Conservation (phyloP, 2,113 vertebrate species). For the Lophochroa leadbeateri region DNA sequence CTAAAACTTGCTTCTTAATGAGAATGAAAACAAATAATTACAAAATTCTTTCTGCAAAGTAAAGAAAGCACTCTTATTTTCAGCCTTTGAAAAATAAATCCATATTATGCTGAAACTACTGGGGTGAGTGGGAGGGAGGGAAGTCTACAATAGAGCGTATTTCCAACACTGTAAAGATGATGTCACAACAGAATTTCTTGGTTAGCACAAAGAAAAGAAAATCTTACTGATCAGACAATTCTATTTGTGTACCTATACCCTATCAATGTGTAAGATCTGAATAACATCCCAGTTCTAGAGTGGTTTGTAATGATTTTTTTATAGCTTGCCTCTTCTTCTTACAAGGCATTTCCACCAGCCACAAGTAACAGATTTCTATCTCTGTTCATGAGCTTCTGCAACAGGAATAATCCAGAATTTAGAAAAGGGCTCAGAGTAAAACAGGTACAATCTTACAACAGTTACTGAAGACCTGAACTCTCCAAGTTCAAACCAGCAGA, state of each 20-base stretch:
- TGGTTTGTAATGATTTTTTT: neutral
- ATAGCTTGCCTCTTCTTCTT: neutral
- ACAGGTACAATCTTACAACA: neutral
- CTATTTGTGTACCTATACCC: neutral
- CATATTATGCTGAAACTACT: neutral
- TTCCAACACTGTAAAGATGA: slow-evolving; percentile 21
- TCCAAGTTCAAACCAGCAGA: neutral
- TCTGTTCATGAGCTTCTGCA: neutral
- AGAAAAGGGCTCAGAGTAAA: neutral
- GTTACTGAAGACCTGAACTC: neutral
- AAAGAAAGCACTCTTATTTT: neutral
- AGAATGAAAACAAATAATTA: slow-evolving; percentile 49
- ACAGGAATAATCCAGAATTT: neutral
- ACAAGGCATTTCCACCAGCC: neutral
- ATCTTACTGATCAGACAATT: neutral
- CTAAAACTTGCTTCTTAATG: neutral
- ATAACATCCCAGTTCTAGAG: neutral
- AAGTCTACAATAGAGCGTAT: neutral
- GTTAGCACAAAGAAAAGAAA: slow-evolving; percentile 29
- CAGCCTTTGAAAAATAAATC: slow-evolving; percentile 18
- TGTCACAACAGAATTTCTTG: neutral
- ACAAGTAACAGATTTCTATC: neutral
- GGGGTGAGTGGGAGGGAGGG: neutral
- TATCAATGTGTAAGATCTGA: neutral
- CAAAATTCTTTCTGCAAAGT: neutral